These are phyloP conservation scores for Octomys mimax DNA, from an alignment of 2,797 vertebrate genomes.

Conservation along the genomic window DNA sequence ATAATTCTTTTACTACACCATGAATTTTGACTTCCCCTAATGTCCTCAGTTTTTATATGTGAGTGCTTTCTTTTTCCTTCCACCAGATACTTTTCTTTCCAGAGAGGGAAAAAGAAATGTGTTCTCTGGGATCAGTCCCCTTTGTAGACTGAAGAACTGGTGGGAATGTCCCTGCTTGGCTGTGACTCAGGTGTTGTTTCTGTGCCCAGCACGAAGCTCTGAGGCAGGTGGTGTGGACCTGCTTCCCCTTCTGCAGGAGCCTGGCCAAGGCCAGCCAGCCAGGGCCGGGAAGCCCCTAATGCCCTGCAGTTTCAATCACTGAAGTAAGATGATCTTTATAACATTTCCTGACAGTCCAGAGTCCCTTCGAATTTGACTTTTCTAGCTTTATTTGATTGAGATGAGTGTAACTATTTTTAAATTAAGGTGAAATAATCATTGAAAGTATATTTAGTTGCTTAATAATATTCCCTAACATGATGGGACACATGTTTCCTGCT, in stretches of 20 bases:
- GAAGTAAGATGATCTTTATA: not conserved
- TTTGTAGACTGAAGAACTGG: slow-evolving; percentile 61
- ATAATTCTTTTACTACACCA: slow-evolving; percentile 49
- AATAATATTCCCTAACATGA: slow-evolving; percentile 44
- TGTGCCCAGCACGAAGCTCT: fast-evolving
- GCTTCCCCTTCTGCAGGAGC: fast-evolving
- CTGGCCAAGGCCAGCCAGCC: fast-evolving
- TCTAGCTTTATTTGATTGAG: slow-evolving; percentile 56
- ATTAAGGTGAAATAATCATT: slow-evolving; percentile 28
- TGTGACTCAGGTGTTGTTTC: not conserved
- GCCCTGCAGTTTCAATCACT: not conserved
- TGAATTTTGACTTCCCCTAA: not conserved
- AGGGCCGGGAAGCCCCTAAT: not conserved
- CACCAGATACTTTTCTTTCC: slow-evolving; percentile 18
- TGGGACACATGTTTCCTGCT: not conserved
- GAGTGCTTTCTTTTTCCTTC: not conserved
- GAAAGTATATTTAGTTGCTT: slow-evolving; percentile 18
- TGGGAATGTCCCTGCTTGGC: not conserved
- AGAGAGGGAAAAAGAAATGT: slow-evolving; percentile 19
- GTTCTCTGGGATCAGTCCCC: not conserved
- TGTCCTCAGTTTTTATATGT: not conserved
- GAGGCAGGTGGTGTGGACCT: fast-evolving
- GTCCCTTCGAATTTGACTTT: not conserved
- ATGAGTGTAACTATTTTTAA: slow-evolving; percentile 37
- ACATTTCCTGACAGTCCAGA: not conserved